These are phyloP conservation scores for Ptilonorhynchus violaceus DNA, from an alignment of 2,113 vertebrate genomes.

Conservation along the genomic window DNA sequence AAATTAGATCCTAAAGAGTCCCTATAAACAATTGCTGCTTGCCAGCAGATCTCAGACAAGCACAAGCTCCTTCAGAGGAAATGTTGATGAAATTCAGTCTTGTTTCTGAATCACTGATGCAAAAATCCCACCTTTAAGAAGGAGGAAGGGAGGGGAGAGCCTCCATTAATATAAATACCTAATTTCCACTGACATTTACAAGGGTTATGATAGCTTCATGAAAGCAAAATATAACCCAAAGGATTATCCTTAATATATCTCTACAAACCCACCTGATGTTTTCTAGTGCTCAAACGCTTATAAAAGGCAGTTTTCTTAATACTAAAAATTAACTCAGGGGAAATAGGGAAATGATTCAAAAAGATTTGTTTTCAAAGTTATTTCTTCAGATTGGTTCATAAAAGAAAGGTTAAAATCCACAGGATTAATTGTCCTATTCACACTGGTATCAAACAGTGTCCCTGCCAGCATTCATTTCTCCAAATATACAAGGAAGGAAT, in stretches of 20 bases:
- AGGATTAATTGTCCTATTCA: background rate
- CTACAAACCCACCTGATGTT: conserved; percentile 25
- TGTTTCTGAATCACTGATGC: conserved; percentile 20
- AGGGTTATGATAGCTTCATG: conserved; percentile 29
- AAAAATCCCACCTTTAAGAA: conserved; percentile 43
- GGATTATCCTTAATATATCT: conserved; percentile 45
- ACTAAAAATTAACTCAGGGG: conserved; percentile 39
- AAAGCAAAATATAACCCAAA: conserved; percentile 45
- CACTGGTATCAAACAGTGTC: background rate
- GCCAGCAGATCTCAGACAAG: conserved; percentile 28
- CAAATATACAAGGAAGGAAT: background rate
- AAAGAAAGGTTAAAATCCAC: background rate
- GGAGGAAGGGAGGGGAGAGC: background rate
- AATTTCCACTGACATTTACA: conserved; percentile 65
- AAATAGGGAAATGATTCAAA: background rate
- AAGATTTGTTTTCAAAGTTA: background rate
- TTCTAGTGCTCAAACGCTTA: conserved; percentile 14
- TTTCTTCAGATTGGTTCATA: background rate
- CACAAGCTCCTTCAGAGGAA: conserved; percentile 34
- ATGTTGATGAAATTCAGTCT: conserved; percentile 37
- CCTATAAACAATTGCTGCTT: conserved; percentile 43
- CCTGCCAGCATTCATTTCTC: background rate
- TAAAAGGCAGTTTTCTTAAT: conserved; percentile 38
- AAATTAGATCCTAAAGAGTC: conserved; percentile 60
- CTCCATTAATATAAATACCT: conserved; percentile 38